Conservation (phyloP, 2,797 vertebrate species). For the Cottoperca gobio region DNA sequence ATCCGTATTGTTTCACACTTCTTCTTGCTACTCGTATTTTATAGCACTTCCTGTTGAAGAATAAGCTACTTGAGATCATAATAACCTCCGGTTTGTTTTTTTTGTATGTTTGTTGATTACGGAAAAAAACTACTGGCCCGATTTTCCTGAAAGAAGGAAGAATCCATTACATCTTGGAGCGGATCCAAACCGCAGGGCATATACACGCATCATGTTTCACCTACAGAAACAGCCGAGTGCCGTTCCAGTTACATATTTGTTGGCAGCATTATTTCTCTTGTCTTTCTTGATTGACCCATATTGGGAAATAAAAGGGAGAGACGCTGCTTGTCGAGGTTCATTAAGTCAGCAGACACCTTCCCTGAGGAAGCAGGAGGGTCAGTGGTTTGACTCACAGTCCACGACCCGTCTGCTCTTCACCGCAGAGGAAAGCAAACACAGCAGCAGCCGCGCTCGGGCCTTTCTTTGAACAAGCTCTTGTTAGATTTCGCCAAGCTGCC, state of each 20-base stretch:
- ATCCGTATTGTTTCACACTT: neutral
- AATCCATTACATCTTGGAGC: too few species aligned
- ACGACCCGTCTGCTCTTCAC: conserved; percentile 45
- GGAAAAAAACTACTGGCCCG: too few species aligned
- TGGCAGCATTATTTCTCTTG: conserved; percentile 7
- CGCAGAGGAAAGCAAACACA: conserved; percentile 30
- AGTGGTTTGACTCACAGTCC: conserved; percentile 66
- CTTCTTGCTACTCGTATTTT: neutral
- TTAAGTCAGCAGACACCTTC: conserved; percentile 67
- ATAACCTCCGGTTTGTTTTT: too few species aligned
- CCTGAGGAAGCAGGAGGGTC: conserved; percentile 54
- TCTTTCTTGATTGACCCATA: conserved; percentile 55
- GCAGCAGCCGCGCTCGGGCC: conserved; percentile 21
- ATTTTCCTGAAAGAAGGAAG: too few species aligned
- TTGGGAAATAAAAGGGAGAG: conserved; percentile 43
- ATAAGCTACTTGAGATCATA: neutral
- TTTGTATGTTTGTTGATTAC: too few species aligned
- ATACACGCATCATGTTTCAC: too few species aligned
- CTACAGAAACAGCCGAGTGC: too few species aligned
- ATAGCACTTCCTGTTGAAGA: conserved; percentile 1
- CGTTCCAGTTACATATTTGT: too few species aligned
- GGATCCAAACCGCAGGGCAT: too few species aligned
- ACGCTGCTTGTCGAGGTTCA: conserved; percentile 63
- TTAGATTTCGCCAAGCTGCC: conserved; percentile 44
- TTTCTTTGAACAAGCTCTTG: conserved; percentile 36